Evolutionary conservation across 2,797 vertebrate genomes (phyloP).

Genomic region (Onychomys torridus): DNA sequence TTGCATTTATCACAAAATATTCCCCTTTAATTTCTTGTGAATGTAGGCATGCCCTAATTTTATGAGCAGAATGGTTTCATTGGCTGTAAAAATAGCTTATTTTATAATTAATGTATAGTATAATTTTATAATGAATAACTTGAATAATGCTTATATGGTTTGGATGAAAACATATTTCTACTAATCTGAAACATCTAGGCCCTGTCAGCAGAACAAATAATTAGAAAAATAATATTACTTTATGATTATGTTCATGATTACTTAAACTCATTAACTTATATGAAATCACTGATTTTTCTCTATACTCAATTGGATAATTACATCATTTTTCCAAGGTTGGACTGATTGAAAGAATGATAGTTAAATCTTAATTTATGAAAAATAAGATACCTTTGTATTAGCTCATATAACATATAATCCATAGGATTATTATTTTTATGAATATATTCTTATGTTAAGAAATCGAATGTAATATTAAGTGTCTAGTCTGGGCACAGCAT

Average conservation of each 20-base stretch:
- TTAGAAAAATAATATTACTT: background rate
- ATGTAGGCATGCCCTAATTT: background rate
- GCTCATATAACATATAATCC: background rate
- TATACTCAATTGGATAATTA: background rate
- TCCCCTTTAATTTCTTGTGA: background rate
- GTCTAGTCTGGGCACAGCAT: background rate
- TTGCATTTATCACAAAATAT: conserved; percentile 1
- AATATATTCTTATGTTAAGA: background rate
- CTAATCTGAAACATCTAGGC: background rate
- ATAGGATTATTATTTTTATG: background rate
- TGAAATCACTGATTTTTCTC: background rate
- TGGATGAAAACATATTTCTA: background rate
- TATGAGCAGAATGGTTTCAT: background rate
- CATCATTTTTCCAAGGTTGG: background rate
- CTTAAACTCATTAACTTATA: background rate
- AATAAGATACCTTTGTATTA: background rate
- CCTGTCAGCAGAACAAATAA: background rate
- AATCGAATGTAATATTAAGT: background rate
- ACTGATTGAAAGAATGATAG: background rate
- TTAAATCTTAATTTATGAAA: background rate
- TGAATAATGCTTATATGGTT: background rate
- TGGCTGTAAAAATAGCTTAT: background rate
- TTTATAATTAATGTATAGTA: background rate
- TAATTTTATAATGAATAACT: background rate
- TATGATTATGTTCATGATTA: background rate